phyloP scores from a whole-genome alignment of 2,797 vertebrate genomes.

The Lycodopsis pacificus region DNA sequence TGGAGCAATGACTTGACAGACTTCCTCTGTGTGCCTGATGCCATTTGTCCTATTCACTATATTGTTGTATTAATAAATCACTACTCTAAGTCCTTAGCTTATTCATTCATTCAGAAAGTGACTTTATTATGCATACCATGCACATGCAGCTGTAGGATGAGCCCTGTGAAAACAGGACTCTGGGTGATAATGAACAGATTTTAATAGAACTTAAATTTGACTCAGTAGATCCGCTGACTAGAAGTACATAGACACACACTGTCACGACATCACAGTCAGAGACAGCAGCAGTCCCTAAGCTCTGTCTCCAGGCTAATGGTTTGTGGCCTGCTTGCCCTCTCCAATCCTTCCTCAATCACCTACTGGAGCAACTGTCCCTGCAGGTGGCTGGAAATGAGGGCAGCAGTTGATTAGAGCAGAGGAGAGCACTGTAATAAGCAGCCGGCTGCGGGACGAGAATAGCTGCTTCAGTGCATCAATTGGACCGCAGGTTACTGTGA shows the following conservation, averaged over 20 bases:
- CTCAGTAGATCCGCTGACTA: not conserved
- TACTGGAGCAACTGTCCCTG: constrained; percentile 40
- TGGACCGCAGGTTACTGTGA: constrained; percentile 31
- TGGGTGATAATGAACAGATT: constrained; percentile 25
- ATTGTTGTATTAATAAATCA: constrained; percentile 3
- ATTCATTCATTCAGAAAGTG: not conserved
- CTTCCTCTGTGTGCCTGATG: constrained; percentile 30
- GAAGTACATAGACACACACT: constrained; percentile 3
- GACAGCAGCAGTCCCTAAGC: constrained; percentile 36
- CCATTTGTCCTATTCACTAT: constrained; percentile 9
- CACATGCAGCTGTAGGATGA: not conserved
- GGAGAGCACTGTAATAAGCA: constrained; percentile 44
- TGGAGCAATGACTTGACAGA: constrained; percentile 12
- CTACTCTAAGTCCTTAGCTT: not conserved
- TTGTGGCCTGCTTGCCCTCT: constrained; percentile 49
- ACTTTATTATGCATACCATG: constrained; percentile 7
- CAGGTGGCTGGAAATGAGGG: constrained; percentile 66
- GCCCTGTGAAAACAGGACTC: constrained; percentile 8
- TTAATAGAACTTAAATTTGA: constrained; percentile 33
- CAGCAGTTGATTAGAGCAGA: constrained; percentile 70
- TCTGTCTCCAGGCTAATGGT: constrained; percentile 58
- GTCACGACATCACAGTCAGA: constrained; percentile 24
- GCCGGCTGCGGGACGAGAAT: constrained; percentile 48
- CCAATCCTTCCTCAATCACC: constrained; percentile 70
- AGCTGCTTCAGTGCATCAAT: constrained; percentile 34